Evolutionary conservation across 2,797 vertebrate genomes (phyloP), one percentile per base, ranked within the genome.

Genomic region (Hyperoplus immaculatus): DNA sequence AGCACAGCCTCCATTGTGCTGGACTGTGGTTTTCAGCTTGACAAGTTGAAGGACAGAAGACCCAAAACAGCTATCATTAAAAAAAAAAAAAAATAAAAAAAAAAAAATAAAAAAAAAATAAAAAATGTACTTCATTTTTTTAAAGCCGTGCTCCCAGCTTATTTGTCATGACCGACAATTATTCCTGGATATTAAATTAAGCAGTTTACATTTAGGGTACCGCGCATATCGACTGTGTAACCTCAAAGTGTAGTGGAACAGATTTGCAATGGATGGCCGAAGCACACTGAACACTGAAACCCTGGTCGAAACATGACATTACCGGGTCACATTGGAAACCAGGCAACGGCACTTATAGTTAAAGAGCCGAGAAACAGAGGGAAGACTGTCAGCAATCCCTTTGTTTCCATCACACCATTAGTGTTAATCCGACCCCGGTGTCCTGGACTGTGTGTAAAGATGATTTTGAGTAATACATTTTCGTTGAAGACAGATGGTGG

Each of bases 181-280:
- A 88, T 92, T 83, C 87, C 72, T 41, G 72, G 86, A 90, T 92
- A 90, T 93, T 92, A 90, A 91, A 93, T 92, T 85, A 92, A 90
- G 78, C 82, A 69, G 75, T 73, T 91, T 91, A 93, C 83, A 88
- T 92, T 89, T 88, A 90, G 87, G 88, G 83, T 89, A 86, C 77
- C 53, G 55, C n/a, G 64, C 46, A 29, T 80, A 87, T 88, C 60
- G 63, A 76, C 74, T 46, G 69, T 87, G 87, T 92, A 91, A 94
- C 90, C 88, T 93, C 82, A 90, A 87, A 86, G 68, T 71, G 50
- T 65, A 42, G 75, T 64, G 73, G 58, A 12, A 29, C 80, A 80
- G 77, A 85, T 89, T 78, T 85, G 68, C 71, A 38, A 64, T 53
- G 57, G 68, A 75, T 62, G 81, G 39, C 16, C 6, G 50, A 70